Evolutionary conservation across 2,113 vertebrate species (phyloP).

Genomic region (Chionodraco myersi): DNA sequence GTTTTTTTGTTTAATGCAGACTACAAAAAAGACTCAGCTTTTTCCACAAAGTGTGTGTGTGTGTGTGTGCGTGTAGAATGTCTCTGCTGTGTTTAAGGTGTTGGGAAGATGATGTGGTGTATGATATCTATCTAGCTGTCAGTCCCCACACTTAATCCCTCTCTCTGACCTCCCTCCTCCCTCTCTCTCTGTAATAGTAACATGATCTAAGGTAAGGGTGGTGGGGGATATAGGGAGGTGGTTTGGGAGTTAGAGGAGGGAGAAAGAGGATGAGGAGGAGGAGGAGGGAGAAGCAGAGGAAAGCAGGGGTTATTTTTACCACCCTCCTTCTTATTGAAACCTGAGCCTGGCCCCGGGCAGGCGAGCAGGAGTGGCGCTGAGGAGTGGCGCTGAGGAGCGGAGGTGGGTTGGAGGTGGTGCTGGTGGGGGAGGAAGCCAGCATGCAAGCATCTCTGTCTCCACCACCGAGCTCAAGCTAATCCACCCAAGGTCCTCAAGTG

Average conservation of each 20-base stretch:
- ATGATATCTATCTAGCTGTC: slow-evolving; percentile 66
- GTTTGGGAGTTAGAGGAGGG: slow-evolving; percentile 66
- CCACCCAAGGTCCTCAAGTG: slow-evolving; percentile 78
- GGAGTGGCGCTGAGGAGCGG: slow-evolving; percentile 47
- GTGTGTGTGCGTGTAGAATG: not conserved
- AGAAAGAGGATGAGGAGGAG: slow-evolving; percentile 60
- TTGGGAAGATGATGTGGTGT: slow-evolving; percentile 54
- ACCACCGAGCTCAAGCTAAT: slow-evolving; percentile 78
- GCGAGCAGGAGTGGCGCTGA: slow-evolving; percentile 73
- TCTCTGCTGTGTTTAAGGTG: slow-evolving; percentile 43
- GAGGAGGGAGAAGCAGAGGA: slow-evolving; percentile 61
- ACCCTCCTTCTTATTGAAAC: slow-evolving; percentile 80
- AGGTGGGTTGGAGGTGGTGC: slow-evolving; percentile 57
- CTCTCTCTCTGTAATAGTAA: slow-evolving; percentile 76
- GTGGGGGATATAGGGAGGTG: slow-evolving; percentile 63
- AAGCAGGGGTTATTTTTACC: slow-evolving; percentile 82
- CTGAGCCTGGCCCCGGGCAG: slow-evolving; percentile 84
- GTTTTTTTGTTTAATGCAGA: too few relatives aligned
- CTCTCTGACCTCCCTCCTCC: slow-evolving; percentile 64
- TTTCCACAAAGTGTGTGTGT: not conserved
- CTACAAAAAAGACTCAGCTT: too few relatives aligned
- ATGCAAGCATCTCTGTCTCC: slow-evolving; percentile 74
- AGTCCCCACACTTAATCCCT: slow-evolving; percentile 66
- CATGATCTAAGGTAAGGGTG: slow-evolving; percentile 77
- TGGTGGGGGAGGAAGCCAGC: slow-evolving; percentile 54